Evolutionary conservation across 2,113 vertebrate species (phyloP).

Genomic region (Ammospiza caudacuta): DNA sequence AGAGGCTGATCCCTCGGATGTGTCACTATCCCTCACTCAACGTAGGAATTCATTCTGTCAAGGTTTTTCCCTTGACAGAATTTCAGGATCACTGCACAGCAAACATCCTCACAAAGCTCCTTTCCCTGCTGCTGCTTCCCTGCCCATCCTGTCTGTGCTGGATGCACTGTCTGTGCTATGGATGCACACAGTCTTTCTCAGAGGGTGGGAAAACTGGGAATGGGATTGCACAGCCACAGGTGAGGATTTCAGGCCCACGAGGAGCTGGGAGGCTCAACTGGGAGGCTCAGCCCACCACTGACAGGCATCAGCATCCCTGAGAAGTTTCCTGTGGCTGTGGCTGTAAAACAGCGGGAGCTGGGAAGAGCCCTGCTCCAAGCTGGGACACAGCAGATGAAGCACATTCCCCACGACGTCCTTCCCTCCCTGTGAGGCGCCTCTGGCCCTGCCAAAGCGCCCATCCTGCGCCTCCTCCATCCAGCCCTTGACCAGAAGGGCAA

Average conservation of each 20-base stretch:
- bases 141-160: fast-evolving
- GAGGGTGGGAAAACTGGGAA: neutral
- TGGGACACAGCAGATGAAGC: neutral
- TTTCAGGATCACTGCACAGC: neutral
- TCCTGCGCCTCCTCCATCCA: neutral
- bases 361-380: neutral
- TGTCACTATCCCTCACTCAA: neutral
- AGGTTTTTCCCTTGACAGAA: no score
- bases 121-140: neutral
- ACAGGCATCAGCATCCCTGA: neutral
- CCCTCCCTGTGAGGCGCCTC: neutral
- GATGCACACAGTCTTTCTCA: neutral
- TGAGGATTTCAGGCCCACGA: neutral
- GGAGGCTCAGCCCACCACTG: neutral
- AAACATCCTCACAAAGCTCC: neutral
- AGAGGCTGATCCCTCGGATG: neutral
- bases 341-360: slow-evolving; percentile 8
- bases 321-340: neutral
- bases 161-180: fast-evolving
- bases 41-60: neutral
- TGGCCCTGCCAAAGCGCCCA: neutral
- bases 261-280: neutral
- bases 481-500: slow-evolving; percentile 12
- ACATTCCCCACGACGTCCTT: neutral
- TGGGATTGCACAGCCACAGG: neutral